Conservation (phyloP, 1,140 invertebrate species). For the Planococcus citri region DNA sequence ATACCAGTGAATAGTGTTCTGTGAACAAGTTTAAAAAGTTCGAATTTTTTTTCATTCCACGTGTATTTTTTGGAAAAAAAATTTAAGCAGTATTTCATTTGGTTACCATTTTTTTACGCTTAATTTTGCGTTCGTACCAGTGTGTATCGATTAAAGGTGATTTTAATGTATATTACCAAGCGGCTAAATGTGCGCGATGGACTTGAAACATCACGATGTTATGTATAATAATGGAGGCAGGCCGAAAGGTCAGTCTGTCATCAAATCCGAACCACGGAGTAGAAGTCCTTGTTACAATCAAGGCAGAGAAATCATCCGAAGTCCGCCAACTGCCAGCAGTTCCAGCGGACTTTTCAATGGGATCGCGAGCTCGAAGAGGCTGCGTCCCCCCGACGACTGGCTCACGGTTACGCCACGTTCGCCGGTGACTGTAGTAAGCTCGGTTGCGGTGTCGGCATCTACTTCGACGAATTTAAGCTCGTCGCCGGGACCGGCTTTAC, state of each 20-base stretch:
- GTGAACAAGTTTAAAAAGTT: not conserved
- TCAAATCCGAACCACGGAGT: conserved; percentile 8
- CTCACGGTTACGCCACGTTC: not conserved
- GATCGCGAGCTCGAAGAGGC: not conserved
- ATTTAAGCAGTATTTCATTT: not conserved
- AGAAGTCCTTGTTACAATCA: not conserved
- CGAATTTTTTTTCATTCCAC: not conserved
- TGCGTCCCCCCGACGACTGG: not conserved
- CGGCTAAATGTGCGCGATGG: not conserved
- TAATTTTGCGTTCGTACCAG: not conserved
- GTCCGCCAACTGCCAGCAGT: not conserved
- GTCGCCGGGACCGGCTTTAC: not conserved
- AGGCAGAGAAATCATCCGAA: not conserved
- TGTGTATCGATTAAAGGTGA: not conserved
- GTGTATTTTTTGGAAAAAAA: too few relatives aligned
- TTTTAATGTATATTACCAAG: not conserved
- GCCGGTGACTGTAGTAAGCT: not conserved
- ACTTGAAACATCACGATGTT: conserved; percentile 13
- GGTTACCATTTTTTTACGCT: too few relatives aligned
- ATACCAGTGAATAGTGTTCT: not conserved
- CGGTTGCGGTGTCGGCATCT: not conserved
- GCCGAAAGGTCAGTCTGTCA: conserved; percentile 9
- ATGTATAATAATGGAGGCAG: not conserved
- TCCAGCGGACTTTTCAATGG: not conserved
- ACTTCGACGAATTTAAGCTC: not conserved